These are phyloP conservation scores for Portunus trituberculatus DNA, from an alignment of 1,140 invertebrate genomes.

Conservation along the genomic window DNA sequence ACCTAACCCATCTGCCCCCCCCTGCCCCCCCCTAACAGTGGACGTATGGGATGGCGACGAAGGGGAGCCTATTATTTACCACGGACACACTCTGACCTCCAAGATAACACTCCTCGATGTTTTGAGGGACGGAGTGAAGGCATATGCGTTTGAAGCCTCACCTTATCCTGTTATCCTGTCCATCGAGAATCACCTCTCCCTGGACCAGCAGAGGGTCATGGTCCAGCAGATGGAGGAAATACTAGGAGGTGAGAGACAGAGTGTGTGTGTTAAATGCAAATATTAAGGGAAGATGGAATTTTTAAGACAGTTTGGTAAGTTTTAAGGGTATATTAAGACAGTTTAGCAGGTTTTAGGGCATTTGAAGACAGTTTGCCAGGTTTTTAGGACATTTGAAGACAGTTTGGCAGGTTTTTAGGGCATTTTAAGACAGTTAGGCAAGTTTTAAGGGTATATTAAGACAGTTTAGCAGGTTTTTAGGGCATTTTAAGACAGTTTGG, in stretches of 20 bases:
- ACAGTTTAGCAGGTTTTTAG: no score
- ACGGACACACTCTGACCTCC: constrained; percentile 84
- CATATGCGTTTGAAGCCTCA: constrained; percentile 80
- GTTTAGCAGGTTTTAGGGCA: no score
- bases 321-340: no score
- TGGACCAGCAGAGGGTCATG: constrained; percentile 83
- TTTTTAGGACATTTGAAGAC: no score
- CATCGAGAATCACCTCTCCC: constrained; percentile 84
- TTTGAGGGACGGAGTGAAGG: constrained; percentile 81
- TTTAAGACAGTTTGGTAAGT: no score
- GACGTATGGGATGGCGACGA: constrained; percentile 85
- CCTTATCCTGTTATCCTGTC: constrained; percentile 84
- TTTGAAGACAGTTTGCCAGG: no score
- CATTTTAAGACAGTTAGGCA: no score
- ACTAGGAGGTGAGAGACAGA: constrained; percentile 81
- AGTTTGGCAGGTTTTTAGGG: no score
- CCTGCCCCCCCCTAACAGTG: constrained; percentile 80
- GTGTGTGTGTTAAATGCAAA: no score
- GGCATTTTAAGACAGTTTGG: no score
- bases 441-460: no score
- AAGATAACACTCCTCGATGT: constrained; percentile 84
- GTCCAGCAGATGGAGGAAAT: constrained; percentile 82
- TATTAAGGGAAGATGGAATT: no score
- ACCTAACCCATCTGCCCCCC: not conserved
- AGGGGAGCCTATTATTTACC: constrained; percentile 83